Conservation (phyloP, 1,140 invertebrate genomes). For the Cydia strobilella region DNA sequence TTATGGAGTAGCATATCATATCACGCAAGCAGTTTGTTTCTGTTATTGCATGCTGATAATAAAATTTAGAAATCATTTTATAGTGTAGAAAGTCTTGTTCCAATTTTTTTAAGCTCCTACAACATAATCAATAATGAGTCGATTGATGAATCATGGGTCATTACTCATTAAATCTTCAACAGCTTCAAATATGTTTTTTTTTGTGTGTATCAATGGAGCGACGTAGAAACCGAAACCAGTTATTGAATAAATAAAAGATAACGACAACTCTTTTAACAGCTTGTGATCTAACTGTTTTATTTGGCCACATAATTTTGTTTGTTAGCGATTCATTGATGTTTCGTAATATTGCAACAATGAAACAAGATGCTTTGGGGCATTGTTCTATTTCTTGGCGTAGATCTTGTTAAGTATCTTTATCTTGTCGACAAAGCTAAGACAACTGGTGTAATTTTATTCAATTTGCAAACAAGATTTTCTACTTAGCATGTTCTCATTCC, state of each 20-base stretch:
- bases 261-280: constrained; percentile 33
- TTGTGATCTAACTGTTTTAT: constrained; percentile 41
- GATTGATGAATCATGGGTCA: constrained; percentile 23
- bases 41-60: constrained; percentile 1
- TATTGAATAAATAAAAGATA: constrained; percentile 34
- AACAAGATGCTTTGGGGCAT: not conserved
- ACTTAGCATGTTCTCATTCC: constrained; percentile 5
- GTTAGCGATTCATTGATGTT: constrained; percentile 33
- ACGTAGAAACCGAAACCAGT: constrained; percentile 32
- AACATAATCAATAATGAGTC: constrained; percentile 7
- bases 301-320: constrained; percentile 39
- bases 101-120: not conserved
- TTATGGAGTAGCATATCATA: constrained; percentile 22
- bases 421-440: not conserved
- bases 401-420: constrained; percentile 2
- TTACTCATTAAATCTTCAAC: constrained; percentile 9
- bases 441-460: not conserved
- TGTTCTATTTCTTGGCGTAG: not conserved
- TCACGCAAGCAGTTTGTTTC: constrained; percentile 22
- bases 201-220: not conserved
- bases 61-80: constrained; percentile 14
- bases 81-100: constrained; percentile 15
- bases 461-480: not conserved
- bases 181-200: not conserved
- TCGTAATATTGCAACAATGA: constrained; percentile 14